Conservation (phyloP, 2,797 vertebrate genomes). For the Sternarchorhynchus goeldii region DNA sequence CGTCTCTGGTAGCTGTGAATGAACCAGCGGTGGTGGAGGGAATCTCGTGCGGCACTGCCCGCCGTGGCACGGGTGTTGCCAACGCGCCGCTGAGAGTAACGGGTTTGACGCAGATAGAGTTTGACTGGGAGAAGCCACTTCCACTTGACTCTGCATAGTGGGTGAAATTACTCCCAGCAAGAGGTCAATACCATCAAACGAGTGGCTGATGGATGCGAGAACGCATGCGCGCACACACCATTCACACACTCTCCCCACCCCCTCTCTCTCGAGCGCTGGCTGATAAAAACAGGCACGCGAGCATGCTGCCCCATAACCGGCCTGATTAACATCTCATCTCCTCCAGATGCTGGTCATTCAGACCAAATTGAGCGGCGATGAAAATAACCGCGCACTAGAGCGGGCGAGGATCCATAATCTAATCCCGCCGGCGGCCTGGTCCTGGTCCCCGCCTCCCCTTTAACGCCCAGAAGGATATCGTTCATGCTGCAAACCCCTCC, state of each 20-base stretch:
- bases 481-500: slow-evolving; percentile 20
- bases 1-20: too few relatives aligned
- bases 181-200: slow-evolving; percentile 70
- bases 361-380: slow-evolving; percentile 47
- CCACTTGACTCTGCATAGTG: slow-evolving; percentile 76
- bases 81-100: background rate
- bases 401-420: slow-evolving; percentile 47
- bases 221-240: background rate
- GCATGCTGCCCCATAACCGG: slow-evolving; percentile 28
- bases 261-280: slow-evolving; percentile 24
- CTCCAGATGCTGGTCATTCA: slow-evolving; percentile 52
- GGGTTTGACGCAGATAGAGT: slow-evolving; percentile 75
- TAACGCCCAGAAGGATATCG: slow-evolving; percentile 20
- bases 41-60: background rate
- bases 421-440: slow-evolving; percentile 40
- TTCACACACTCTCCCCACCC: background rate
- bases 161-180: slow-evolving; percentile 71
- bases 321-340: slow-evolving; percentile 54
- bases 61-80: background rate
- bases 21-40: too few relatives aligned
- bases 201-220: slow-evolving; percentile 17
- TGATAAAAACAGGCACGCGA: slow-evolving; percentile 3
- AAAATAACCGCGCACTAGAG: slow-evolving; percentile 40
- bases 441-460: slow-evolving; percentile 16
- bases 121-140: slow-evolving; percentile 64